These are phyloP conservation scores for Oceanodroma leucorhoa DNA, from an alignment of 2,797 vertebrate genomes.

Conservation along the genomic window DNA sequence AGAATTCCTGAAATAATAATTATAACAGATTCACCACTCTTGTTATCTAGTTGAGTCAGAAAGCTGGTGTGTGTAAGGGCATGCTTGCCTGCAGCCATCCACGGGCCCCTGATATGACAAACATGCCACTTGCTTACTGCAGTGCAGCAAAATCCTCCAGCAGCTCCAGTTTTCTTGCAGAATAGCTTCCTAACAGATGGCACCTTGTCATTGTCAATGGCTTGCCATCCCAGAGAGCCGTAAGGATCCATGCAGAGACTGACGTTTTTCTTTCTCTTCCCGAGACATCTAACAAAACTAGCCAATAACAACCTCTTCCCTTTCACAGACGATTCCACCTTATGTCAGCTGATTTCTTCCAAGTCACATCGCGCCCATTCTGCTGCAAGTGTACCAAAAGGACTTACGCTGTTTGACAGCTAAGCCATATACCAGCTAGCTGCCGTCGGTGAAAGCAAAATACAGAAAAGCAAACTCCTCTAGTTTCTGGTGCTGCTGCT, in stretches of 20 bases:
- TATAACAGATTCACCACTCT: background rate
- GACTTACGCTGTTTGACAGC: constrained; percentile 58
- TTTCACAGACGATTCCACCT: constrained; percentile 68
- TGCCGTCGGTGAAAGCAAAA: background rate
- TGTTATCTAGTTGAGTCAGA: constrained; percentile 4
- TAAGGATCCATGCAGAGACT: constrained; percentile 60
- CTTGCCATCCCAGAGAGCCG: constrained; percentile 42
- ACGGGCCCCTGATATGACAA: background rate
- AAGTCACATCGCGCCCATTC: constrained; percentile 10
- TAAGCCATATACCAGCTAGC: constrained; percentile 33
- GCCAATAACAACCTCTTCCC: constrained; percentile 62
- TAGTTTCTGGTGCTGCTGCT: constrained; percentile 5
- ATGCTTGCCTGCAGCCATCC: background rate
- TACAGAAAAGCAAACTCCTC: background rate
- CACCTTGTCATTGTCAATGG: constrained; percentile 69
- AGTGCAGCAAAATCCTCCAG: constrained; percentile 46
- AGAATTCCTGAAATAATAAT: background rate
- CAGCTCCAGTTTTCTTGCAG: constrained; percentile 60
- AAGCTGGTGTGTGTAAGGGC: background rate
- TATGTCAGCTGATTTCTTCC: constrained; percentile 72
- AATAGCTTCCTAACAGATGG: constrained; percentile 70
- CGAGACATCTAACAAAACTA: constrained; percentile 59
- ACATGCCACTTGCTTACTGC: constrained; percentile 28
- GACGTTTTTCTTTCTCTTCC: constrained; percentile 59
- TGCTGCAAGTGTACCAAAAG: constrained; percentile 50